Evolutionary conservation across 2,113 vertebrate species (phyloP).

Genomic region (Mesitornis unicolor): DNA sequence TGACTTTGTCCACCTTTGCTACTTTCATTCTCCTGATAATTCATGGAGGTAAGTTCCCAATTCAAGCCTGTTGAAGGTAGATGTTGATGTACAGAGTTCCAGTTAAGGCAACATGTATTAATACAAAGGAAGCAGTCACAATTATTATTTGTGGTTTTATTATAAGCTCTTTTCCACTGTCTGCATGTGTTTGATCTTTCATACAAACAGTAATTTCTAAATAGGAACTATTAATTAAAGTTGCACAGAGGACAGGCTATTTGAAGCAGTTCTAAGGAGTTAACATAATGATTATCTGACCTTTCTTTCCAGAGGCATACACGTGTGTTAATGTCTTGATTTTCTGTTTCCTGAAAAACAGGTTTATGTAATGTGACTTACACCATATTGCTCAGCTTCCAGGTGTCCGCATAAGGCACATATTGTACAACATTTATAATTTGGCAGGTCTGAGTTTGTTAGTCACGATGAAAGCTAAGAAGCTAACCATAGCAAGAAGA

Average conservation of each 20-base stretch:
- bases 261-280: background rate
- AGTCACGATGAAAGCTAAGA: background rate
- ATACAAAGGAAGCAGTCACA: background rate
- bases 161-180: background rate
- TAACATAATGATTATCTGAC: background rate
- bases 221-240: background rate
- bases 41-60: conserved; percentile 57
- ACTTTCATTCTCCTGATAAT: conserved; percentile 27
- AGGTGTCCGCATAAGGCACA: background rate
- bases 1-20: background rate
- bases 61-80: background rate
- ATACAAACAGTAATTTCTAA: background rate
- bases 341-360: background rate
- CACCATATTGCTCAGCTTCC: background rate
- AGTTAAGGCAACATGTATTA: background rate
- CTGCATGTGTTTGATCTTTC: background rate
- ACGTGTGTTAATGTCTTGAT: background rate
- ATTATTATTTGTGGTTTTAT: background rate
- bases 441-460: background rate
- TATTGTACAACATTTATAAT: background rate
- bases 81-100: background rate
- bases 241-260: background rate
- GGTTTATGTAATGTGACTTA: background rate
- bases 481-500: background rate
- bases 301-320: background rate